Conservation (phyloP, 2,888 invertebrate genomes). For the Acronicta alni region DNA sequence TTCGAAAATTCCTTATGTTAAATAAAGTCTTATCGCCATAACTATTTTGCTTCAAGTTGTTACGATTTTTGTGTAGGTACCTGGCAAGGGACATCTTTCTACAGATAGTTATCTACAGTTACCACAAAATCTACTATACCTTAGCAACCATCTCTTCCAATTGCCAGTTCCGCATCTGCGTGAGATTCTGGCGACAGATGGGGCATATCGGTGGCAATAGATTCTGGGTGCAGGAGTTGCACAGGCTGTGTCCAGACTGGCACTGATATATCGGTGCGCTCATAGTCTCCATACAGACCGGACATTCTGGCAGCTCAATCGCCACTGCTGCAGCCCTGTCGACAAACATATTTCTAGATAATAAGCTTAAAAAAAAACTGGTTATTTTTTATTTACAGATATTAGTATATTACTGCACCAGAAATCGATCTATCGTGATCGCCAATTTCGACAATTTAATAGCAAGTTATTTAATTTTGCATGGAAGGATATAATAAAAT, state of each 20-base stretch:
- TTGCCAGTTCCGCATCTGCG: constrained; percentile 83
- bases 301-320: constrained; percentile 80
- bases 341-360: background rate
- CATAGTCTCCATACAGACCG: constrained; percentile 80
- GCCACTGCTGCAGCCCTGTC: constrained; percentile 54
- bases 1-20: too few species aligned
- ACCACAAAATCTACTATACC: constrained; percentile 55
- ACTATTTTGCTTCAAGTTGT: too few species aligned
- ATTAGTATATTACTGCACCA: too few species aligned
- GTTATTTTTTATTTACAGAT: too few species aligned
- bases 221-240: constrained; percentile 72
- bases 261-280: constrained; percentile 81
- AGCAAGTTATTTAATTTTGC: too few species aligned
- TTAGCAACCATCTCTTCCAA: constrained; percentile 78
- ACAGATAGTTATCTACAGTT: background rate
- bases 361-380: too few species aligned
- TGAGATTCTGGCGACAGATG: constrained; percentile 81
- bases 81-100: too few species aligned
- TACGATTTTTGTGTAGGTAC: too few species aligned
- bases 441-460: too few species aligned
- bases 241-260: constrained; percentile 82
- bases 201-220: constrained; percentile 78
- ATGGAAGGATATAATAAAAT: too few species aligned
- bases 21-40: too few species aligned
- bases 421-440: too few species aligned